These are phyloP conservation scores for Varanus komodoensis DNA, from an alignment of 2,113 vertebrate species.

Conservation along the genomic window DNA sequence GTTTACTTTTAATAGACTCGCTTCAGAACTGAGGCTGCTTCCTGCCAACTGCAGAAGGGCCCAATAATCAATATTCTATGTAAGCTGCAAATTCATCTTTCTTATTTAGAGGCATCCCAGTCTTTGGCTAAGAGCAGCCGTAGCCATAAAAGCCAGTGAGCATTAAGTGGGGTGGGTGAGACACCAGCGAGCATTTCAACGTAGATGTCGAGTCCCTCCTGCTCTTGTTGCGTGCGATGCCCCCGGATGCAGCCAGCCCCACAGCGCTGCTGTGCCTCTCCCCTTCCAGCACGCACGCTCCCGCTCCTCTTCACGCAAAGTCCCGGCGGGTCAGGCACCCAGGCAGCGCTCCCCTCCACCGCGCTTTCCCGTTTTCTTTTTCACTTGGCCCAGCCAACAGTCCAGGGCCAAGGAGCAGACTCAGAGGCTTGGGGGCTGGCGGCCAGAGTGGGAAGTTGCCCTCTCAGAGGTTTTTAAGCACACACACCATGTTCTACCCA, in stretches of 20 bases:
- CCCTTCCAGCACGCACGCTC: not conserved
- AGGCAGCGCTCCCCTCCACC: not conserved
- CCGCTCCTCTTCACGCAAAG: not conserved
- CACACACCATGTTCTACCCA: not conserved
- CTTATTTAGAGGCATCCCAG: slow-evolving; percentile 39
- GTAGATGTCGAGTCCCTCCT: not conserved
- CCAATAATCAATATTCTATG: slow-evolving; percentile 72
- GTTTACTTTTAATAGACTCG: slow-evolving; percentile 56
- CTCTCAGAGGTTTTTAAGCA: too few species aligned
- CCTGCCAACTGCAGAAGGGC: slow-evolving; percentile 52
- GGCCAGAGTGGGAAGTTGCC: too few species aligned
- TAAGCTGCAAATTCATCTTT: slow-evolving; percentile 66
- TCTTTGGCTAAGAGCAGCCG: slow-evolving; percentile 24
- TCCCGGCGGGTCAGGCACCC: not conserved
- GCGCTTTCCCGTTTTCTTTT: not conserved
- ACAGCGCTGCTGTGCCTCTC: not conserved
- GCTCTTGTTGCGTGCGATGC: not conserved
- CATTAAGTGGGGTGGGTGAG: not conserved
- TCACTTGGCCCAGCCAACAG: not conserved
- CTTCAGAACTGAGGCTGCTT: slow-evolving; percentile 58
- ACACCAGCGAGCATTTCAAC: not conserved
- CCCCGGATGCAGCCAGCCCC: not conserved
- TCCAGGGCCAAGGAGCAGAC: not conserved
- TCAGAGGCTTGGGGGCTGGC: too few species aligned
- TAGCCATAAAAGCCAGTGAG: not conserved